Evolutionary conservation across 2,113 vertebrate genomes (phyloP), one percentile per base, ranked within the genome.

Genomic region (Sylvia atricapilla): DNA sequence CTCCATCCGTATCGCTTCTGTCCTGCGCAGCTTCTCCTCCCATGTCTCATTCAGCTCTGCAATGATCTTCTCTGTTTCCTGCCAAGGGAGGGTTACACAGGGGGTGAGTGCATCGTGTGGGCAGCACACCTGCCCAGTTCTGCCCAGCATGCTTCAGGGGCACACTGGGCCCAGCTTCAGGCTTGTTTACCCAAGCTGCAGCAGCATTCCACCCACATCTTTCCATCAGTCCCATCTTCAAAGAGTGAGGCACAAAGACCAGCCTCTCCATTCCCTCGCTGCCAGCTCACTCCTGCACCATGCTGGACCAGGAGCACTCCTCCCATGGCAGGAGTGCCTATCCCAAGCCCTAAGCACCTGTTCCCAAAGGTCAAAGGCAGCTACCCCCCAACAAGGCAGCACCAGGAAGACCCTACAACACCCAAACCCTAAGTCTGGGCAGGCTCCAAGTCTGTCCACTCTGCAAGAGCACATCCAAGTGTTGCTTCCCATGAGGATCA

Each of bases 41-140:
- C 99, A 99, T 0, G 99, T 99, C 95, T 99, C 99, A 0, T 99
- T 99, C 92, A 99, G 98, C 92, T 99, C 99, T 0, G 99, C 99
- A 11, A 99, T 99, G 91, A 99, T 99, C 97, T 99, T 99, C 95
- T 99, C 99, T 0, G 99, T 99, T 97, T 99, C 99, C 99, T 99
- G 96, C 11, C 2, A 6, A 44, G 56, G 1, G 2, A 1, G 33
- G 46, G 33, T 53, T 47, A 31, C 59, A 75, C 58, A 77, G 47
- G 14, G 47, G 16, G 7, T 82, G 13, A 93, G 67, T 4, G 1
- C 2, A 4, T 11, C 7, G 12, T 10, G 16, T 1, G 7, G 46
- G 37, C 52, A 56, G 52, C 55, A 79, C 25, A 56, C 21, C 59
- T 52, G 44, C 77, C 64, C 60, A 39, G 47, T 6, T n/a, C 52